Percentiles rank a stretch among this genome's conserved stretches.
Evolutionary conservation across 2,797 vertebrate genomes (phyloP).

Genomic region (Calcarius lapponicus): DNA sequence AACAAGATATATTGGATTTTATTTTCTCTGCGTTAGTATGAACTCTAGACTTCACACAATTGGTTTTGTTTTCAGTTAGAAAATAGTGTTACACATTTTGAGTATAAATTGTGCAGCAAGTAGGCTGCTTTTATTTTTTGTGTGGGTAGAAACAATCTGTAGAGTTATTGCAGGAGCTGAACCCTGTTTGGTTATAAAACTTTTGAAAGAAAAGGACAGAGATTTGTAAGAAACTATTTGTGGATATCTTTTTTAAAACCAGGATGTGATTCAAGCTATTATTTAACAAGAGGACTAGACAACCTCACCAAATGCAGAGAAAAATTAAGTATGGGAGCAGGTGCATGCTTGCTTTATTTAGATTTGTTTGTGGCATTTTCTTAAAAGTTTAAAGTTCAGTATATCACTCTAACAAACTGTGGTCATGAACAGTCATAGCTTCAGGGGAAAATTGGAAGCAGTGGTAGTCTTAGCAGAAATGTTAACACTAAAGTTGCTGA

Average conservation of each 20-base stretch:
- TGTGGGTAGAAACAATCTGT: constrained; percentile 45
- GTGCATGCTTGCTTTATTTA: constrained; percentile 47
- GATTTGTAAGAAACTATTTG: constrained; percentile 22
- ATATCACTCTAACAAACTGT: constrained; percentile 4
- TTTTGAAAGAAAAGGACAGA: constrained; percentile 32
- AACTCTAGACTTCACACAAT: constrained; percentile 12
- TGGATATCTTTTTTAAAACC: not conserved
- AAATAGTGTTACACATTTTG: constrained; percentile 27
- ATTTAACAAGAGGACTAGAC: constrained; percentile 2
- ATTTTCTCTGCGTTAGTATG: constrained; percentile 26
- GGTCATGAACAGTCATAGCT: not conserved
- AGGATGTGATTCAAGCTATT: constrained; percentile 59
- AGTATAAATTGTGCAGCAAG: constrained; percentile 21
- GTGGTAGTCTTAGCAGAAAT: constrained; percentile 43
- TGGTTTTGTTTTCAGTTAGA: constrained; percentile 50
- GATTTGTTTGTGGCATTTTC: constrained; percentile 51
- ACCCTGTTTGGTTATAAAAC: constrained; percentile 29
- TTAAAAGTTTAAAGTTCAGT: constrained; percentile 37
- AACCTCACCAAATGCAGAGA: not conserved
- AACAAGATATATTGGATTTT: not conserved
- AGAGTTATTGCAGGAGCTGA: constrained; percentile 23
- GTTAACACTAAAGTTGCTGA: constrained; percentile 13
- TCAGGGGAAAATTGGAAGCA: constrained; percentile 29
- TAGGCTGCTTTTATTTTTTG: constrained; percentile 7
- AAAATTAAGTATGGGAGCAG: constrained; percentile 32